Base-by-base conservation (phyloP, 2,113 vertebrate species). In the Oryzias javanicus region DNA sequence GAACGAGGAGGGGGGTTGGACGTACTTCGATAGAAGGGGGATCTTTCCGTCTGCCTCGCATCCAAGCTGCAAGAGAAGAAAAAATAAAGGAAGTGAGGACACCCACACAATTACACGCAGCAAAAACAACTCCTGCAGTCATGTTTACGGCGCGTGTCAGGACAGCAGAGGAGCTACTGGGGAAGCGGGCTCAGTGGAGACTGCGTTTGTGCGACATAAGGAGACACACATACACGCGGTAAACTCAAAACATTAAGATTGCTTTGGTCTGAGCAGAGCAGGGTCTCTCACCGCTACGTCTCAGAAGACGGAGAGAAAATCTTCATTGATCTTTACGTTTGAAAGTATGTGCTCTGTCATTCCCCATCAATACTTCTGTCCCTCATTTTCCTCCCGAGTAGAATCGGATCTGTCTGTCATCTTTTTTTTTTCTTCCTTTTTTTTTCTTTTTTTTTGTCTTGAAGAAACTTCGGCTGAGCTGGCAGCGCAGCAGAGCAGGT, bases 21-120 rank as follows among this genome's bases (percentile, higher is more conserved):
- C 95, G 89, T 90, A 99, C 95, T 94, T 98, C 92, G 67, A 88
- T 51, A 25, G 94, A 93, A 62, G 97, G 96, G 79, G 96, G 94
- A 62, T 91, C 89, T 57, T 95, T 93, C 83, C 97, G 93, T 85
- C 91, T 95, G 86, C 92, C 95, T 86, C 94, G 94, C 83, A 98
- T 94, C 97, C 97, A 99, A 65, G 97, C 97, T 99, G 89, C 48
- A 76, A 88, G 85, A 86, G 76, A 12, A 60, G 50, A 64, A 51
- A 73, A 69, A 52, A 50, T 59, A 67, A 44, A 50, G 74, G 6
- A 62, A 46, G 77, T 81, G 70, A 87, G 77, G 80, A 82, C 78
- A 85, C 83, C 80, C 77, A 82, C 83, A 81, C 75, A 83, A 83
- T 76, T 79, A 84, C 54, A 72, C 64, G 57, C 74, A 53, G 78